Evolutionary conservation across 2,797 vertebrate species (phyloP), one percentile per base, ranked within the genome.

Genomic region (Mastacembelus armatus): DNA sequence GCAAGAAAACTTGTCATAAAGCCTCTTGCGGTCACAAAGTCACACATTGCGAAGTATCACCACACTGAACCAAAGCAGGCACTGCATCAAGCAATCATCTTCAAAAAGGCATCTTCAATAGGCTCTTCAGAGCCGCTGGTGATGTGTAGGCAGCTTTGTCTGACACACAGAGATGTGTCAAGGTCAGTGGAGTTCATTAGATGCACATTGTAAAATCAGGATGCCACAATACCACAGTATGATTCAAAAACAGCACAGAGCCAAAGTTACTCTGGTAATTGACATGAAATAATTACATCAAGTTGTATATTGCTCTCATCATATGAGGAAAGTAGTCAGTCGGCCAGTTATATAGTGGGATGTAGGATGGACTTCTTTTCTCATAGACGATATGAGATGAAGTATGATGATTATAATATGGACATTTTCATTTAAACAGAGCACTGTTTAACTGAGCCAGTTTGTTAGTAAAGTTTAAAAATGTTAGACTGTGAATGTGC

Each of bases 31-130:
- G 78, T 79, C 43, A 19, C 47, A 3, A 6, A 64, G 67, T 74
- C 74, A 30, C 85, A 80, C 58, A 38, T 10, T 36, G 67, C 3
- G 2, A 18, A 43, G 27, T 1, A 19, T 2, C 40, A 52, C 64
- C 78, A n/a, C 66, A 72, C 32, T 15, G 72, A 83, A 86, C 52
- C 47, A 65, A 67, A 47, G 61, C 48, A 48, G 45, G 76, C 47
- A 50, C 52, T 18, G 49, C 29, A 10, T 39, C n/a, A 7, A 69
- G 56, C 30, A 36, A 54, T 84, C 57, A 50, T 83, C 81, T 85
- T 83, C 76, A 85, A 79, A 86, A 33, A 14, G 52, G 40, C 36
- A 9, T 69, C 74, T 75, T 55, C 43, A 65, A 35, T 60, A 1
- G 50, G 19, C 5, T 12, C 44, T 40, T 32, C 50, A 35, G 43